A percentile compares a stretch with the other conserved stretches of the same genome.
phyloP scores from a whole-genome alignment of 2,888 invertebrate genomes.

The Atherix ibis region DNA sequence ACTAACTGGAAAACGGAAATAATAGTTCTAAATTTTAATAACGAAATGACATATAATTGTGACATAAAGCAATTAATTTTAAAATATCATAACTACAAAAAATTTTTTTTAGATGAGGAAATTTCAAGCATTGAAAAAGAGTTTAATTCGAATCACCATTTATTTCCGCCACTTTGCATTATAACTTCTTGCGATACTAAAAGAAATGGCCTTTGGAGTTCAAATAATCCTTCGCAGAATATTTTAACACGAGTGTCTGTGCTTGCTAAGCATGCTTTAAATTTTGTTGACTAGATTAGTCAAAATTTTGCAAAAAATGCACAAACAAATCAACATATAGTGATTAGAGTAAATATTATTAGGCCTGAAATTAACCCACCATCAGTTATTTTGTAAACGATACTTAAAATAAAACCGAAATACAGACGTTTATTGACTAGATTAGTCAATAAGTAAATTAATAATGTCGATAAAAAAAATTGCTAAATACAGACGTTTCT shows the following conservation, averaged over 20 bases:
- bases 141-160: slow-evolving; percentile 42
- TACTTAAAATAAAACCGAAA: too few relatives aligned
- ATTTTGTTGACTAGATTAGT: slow-evolving; percentile 41
- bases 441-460: too few relatives aligned
- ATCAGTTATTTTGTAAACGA: too few relatives aligned
- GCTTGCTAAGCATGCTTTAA: slow-evolving; percentile 46
- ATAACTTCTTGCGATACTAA: slow-evolving; percentile 64
- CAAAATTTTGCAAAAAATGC: too few relatives aligned
- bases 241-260: slow-evolving; percentile 45
- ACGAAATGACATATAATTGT: slow-evolving; percentile 47
- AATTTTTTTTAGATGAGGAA: slow-evolving; percentile 42
- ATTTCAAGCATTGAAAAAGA: slow-evolving; percentile 50
- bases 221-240: slow-evolving; percentile 37
- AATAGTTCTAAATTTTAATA: slow-evolving; percentile 73
- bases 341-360: too few relatives aligned
- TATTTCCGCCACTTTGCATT: slow-evolving; percentile 53
- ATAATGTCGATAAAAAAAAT: too few relatives aligned
- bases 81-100: not conserved
- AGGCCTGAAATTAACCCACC: too few relatives aligned
- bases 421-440: too few relatives aligned
- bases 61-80: not conserved
- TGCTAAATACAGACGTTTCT: too few relatives aligned
- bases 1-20: slow-evolving; percentile 65
- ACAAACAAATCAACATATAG: too few relatives aligned
- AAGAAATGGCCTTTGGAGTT: slow-evolving; percentile 46